Base-by-base conservation (phyloP, 2,797 vertebrate species). In the Spinibarbus caldwelli region DNA sequence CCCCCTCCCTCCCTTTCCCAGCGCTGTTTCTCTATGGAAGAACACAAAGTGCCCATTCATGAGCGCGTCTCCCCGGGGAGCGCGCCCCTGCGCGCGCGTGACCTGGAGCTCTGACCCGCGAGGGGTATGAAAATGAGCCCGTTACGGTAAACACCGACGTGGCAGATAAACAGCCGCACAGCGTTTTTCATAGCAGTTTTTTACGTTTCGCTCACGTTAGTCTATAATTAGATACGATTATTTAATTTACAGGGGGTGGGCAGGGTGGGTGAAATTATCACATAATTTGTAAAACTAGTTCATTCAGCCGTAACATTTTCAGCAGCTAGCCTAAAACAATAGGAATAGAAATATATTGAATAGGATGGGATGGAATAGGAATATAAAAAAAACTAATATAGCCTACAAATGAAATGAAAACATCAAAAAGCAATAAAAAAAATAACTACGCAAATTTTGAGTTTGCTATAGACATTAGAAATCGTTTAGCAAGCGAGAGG, bases 21-120 rank as follows among this genome's bases (percentile, higher is more conserved):
- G 90, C 84, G 87, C 87, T 83, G 85, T 76, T 87, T 87, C 91
- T 90, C 85, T 87, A 89, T 86, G 86, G 89, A 92, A 90, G 89
- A 94, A 95, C 93, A 95, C 94, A 94, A 92, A 93, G 94, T 92
- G 91, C 85, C 92, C 95, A 95, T 95, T 94, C 94, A 93, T 93
- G 86, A 81, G 86, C 85, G 80, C 82, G n/a, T 41, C 92, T 94
- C 93, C 88, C 90, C 45, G 2, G 93, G 92, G 93, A 92, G 86
- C 80, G 68, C 3, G 79, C 89, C 83, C 88, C 70, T 29, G 83
- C 86, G 88, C 87, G 89, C 92, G 92, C 90, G 86, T 94, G 94
- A 95, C 93, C 92, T 83, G 87, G 84, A 91, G 88, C 86, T 89
- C 88, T 85, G 82, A 89, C 45, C 90, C 79, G 87, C 82, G 80